A percentile compares a stretch with the other conserved stretches of the same genome.
Evolutionary conservation across 1,140 invertebrate genomes (phyloP).

Genomic region (Tyrophagus putrescentiae): DNA sequence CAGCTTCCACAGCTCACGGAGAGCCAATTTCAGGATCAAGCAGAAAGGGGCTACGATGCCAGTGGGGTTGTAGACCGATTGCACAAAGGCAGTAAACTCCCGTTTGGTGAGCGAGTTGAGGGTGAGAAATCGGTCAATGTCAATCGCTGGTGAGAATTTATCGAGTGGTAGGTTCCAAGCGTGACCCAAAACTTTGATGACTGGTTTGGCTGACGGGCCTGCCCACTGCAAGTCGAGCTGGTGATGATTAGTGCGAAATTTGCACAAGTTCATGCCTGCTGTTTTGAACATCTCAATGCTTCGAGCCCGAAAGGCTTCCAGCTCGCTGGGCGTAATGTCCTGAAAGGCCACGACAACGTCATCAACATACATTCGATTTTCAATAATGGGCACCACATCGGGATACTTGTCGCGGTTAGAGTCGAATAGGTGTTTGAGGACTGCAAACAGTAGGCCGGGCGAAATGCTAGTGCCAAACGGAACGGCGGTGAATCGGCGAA

Average conservation of each 20-base stretch:
- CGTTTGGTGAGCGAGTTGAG: not conserved
- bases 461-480: not conserved
- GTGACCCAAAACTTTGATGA: not conserved
- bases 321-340: not conserved
- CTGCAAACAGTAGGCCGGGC: not conserved
- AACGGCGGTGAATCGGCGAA: not conserved
- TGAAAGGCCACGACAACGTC: not conserved
- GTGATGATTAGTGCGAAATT: not conserved
- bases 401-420: not conserved
- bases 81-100: not conserved
- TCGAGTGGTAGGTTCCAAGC: not conserved
- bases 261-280: not conserved
- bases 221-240: not conserved
- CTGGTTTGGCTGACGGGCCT: not conserved
- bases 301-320: not conserved
- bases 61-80: not conserved
- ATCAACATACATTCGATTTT: not conserved
- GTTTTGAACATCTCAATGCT: not conserved
- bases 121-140: not conserved
- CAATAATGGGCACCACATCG: not conserved
- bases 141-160: not conserved
- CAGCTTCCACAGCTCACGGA: not conserved
- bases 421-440: slow-evolving; percentile 17
- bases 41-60: not conserved
- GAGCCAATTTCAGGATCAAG: not conserved